Conservation (phyloP, 2,797 vertebrate genomes). For the Catharus ustulatus region DNA sequence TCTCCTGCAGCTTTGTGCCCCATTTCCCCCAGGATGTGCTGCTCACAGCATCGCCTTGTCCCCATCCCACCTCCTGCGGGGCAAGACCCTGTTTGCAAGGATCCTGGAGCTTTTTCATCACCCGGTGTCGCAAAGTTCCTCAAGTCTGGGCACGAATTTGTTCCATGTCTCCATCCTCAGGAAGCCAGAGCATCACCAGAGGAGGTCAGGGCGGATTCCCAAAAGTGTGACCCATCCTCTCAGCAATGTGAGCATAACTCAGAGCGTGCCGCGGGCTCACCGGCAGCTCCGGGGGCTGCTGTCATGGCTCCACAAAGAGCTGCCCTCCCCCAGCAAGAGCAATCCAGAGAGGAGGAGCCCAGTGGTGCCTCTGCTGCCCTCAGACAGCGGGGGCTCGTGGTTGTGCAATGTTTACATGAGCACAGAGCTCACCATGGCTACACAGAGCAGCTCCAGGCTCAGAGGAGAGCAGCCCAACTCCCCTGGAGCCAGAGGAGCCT, state of each 20-base stretch:
- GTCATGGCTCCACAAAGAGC: background rate
- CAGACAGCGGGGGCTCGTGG: background rate
- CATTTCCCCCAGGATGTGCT: background rate
- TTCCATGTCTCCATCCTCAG: slow-evolving; percentile 25
- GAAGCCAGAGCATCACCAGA: slow-evolving; percentile 34
- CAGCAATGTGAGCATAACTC: slow-evolving; percentile 23
- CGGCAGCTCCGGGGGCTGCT: background rate
- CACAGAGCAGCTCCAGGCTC: background rate
- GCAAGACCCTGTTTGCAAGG: background rate
- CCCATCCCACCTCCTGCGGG: background rate
- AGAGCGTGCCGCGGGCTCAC: background rate
- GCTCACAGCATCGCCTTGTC: background rate
- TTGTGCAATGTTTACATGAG: slow-evolving; percentile 66
- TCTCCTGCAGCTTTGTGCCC: background rate
- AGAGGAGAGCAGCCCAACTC: background rate
- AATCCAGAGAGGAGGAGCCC: slow-evolving; percentile 51
- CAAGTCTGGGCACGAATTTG: background rate
- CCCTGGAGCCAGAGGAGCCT: background rate
- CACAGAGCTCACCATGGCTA: slow-evolving; percentile 66
- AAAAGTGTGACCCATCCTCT: slow-evolving; percentile 55
- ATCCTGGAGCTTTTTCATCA: background rate
- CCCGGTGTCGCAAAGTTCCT: background rate
- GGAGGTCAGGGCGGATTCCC: slow-evolving; percentile 28
- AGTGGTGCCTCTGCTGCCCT: slow-evolving; percentile 14
- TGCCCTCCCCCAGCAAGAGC: slow-evolving; percentile 31